phyloP scores from a whole-genome alignment of 2,113 vertebrate species.

The Rhinolophus ferrumequinum region DNA sequence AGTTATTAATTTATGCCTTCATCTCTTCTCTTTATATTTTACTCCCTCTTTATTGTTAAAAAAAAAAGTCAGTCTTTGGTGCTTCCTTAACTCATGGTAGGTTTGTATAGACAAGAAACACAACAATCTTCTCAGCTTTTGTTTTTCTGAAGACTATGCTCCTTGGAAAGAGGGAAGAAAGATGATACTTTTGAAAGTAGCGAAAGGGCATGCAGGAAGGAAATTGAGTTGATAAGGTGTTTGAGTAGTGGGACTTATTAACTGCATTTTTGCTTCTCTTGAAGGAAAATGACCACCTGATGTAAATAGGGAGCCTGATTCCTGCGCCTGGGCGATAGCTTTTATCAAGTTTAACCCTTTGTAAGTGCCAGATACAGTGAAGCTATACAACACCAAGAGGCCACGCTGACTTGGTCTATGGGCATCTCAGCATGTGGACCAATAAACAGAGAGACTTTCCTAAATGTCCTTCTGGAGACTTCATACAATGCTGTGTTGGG shows the following conservation, averaged over 20 bases:
- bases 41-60: not conserved
- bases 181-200: conserved; percentile 25
- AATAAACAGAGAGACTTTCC: not conserved
- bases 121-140: not conserved
- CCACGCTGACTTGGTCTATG: not conserved
- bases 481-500: not conserved
- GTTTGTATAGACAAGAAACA: not conserved
- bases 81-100: not conserved
- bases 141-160: not conserved
- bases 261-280: not conserved
- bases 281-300: not conserved
- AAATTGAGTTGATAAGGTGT: not conserved
- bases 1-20: not conserved
- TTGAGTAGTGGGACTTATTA: not conserved
- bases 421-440: not conserved
- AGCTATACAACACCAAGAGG: not conserved
- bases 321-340: not conserved
- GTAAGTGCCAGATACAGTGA: not conserved
- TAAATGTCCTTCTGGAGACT: not conserved
- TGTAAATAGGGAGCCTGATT: not conserved
- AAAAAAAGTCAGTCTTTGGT: not conserved
- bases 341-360: not conserved
- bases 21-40: conserved; percentile 11
- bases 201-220: not conserved
- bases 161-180: conserved; percentile 8